phyloP scores from a whole-genome alignment of 2,888 invertebrate genomes.

The Synanthedon vespiformis region DNA sequence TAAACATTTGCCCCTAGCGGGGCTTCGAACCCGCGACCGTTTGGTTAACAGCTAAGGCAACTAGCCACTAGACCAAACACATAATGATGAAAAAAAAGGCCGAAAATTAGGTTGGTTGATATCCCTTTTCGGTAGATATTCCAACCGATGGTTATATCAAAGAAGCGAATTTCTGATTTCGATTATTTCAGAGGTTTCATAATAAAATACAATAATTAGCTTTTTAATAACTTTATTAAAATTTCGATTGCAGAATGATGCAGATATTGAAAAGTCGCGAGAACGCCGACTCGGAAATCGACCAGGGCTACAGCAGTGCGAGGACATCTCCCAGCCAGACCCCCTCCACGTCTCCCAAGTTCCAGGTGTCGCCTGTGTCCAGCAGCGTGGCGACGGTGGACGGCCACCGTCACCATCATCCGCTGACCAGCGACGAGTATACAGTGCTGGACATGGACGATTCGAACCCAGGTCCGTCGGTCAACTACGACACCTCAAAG shows the following conservation, averaged over 20 bases:
- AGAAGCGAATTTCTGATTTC: conserved; percentile 41
- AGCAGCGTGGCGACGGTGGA: conserved; percentile 31
- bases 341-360: conserved; percentile 40
- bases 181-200: background rate
- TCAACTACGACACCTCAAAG: conserved; percentile 22
- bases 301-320: conserved; percentile 56
- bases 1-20: too few species aligned
- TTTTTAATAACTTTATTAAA: background rate
- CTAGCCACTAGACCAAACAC: too few species aligned
- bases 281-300: conserved; percentile 33
- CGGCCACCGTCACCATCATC: conserved; percentile 31
- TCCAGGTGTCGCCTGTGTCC: conserved; percentile 34
- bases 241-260: conserved; percentile 52
- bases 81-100: conserved; percentile 28
- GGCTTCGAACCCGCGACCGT: too few species aligned
- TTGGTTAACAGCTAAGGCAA: too few species aligned
- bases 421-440: conserved; percentile 20
- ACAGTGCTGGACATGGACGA: conserved; percentile 35
- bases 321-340: conserved; percentile 47
- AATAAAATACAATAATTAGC: background rate
- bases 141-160: conserved; percentile 43
- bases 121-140: conserved; percentile 34
- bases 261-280: conserved; percentile 49
- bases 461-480: conserved; percentile 18
- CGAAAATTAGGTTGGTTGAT: conserved; percentile 50